Evolutionary conservation across 1,140 invertebrate species (phyloP).

Genomic region (Lepidurus packardi): DNA sequence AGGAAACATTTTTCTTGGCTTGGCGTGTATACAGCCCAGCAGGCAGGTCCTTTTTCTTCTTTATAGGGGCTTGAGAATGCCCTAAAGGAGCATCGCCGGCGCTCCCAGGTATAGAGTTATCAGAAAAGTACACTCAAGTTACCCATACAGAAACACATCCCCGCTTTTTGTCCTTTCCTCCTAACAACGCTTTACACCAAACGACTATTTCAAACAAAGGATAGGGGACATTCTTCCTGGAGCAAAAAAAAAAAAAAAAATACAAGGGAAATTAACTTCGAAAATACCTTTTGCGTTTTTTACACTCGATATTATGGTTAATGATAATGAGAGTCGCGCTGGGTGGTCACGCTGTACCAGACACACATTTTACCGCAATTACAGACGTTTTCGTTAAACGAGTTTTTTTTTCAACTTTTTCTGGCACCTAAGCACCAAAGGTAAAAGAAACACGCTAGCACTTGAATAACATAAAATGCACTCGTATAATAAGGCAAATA

Average conservation of each 20-base stretch:
- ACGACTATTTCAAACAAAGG: background rate
- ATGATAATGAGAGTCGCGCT: constrained; percentile 1
- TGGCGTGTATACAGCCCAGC: constrained; percentile 1
- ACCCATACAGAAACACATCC: constrained; percentile 8
- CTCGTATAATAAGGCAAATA: background rate
- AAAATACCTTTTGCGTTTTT: background rate
- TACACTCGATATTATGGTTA: background rate
- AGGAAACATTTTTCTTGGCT: constrained; percentile 15
- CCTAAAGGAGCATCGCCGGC: constrained; percentile 12
- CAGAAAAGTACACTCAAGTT: constrained; percentile 22
- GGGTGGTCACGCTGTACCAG: background rate
- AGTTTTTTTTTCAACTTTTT: background rate
- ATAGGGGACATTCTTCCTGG: background rate
- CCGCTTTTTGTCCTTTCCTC: background rate
- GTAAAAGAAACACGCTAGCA: too few relatives aligned
- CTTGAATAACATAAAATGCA: background rate
- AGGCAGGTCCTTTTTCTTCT: background rate
- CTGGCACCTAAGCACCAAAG: background rate
- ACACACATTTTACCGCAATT: background rate
- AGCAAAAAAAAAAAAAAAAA: background rate
- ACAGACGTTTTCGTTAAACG: background rate
- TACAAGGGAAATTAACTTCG: background rate
- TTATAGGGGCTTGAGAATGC: constrained; percentile 3
- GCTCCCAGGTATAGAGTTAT: constrained; percentile 20
- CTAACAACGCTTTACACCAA: background rate